Conservation (phyloP, 2,888 invertebrate genomes). For the Prenolepis imparis region DNA sequence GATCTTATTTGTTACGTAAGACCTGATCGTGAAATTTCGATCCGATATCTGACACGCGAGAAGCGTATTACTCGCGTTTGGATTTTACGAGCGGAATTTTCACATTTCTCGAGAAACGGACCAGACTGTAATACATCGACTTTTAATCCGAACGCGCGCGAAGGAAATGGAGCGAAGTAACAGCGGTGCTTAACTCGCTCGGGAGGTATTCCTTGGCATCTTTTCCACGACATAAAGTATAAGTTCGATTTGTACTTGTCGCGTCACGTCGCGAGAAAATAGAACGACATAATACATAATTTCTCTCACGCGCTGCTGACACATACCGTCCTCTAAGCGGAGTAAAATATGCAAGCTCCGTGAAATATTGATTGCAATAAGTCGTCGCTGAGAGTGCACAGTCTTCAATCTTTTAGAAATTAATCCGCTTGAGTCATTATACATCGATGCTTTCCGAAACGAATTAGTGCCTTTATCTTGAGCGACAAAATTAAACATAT, state of each 20-base stretch:
- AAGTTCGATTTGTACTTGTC: constrained; percentile 31
- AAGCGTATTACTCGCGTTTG: constrained; percentile 42
- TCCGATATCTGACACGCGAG: constrained; percentile 50
- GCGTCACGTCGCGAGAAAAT: neutral
- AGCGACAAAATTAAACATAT: neutral
- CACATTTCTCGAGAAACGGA: neutral
- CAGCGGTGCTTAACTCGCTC: constrained; percentile 12
- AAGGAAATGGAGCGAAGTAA: constrained; percentile 46
- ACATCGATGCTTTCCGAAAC: neutral
- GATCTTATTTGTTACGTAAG: constrained; percentile 63
- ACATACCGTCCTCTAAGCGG: neutral
- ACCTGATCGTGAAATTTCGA: constrained; percentile 49
- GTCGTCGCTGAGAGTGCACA: constrained; percentile 8
- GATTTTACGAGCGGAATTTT: constrained; percentile 37
- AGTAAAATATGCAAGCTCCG: constrained; percentile 9
- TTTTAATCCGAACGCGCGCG: constrained; percentile 40
- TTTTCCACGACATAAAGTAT: constrained; percentile 39
- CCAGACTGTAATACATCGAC: constrained; percentile 28
- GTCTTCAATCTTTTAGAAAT: neutral
- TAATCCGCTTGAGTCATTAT: constrained; percentile 8
- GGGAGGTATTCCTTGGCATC: constrained; percentile 35
- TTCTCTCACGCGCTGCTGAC: constrained; percentile 16
- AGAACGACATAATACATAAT: constrained; percentile 36
- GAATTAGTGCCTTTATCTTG: neutral
- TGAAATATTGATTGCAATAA: constrained; percentile 32